Conservation (phyloP, 2,888 invertebrate species). For the Marronus borbonicus region DNA sequence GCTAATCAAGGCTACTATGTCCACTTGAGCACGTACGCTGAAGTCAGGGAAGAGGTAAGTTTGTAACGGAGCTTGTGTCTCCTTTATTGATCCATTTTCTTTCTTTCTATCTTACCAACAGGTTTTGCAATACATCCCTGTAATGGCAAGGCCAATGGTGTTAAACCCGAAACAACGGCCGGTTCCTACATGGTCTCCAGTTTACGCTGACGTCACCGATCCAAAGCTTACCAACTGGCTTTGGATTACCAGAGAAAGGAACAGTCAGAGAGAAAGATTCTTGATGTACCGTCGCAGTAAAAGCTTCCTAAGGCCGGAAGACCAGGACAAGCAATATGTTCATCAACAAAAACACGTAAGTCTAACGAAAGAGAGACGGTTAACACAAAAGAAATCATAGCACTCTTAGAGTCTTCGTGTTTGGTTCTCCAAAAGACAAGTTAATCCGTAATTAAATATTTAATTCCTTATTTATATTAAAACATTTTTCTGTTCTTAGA, state of each 20-base stretch:
- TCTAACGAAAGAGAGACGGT: background rate
- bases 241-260: conserved; percentile 88
- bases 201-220: conserved; percentile 94
- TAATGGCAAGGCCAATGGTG: conserved; percentile 96
- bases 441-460: too few relatives aligned
- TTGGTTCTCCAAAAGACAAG: too few relatives aligned
- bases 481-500: conserved; percentile 65
- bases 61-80: conserved; percentile 59
- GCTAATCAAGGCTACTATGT: conserved; percentile 96
- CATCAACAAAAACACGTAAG: conserved; percentile 71
- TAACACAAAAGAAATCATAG: too few relatives aligned
- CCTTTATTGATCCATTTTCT: too few relatives aligned
- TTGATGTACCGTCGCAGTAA: conserved; percentile 78
- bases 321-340: conserved; percentile 76
- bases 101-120: background rate
- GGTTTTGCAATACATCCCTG: conserved; percentile 93
- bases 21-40: conserved; percentile 96
- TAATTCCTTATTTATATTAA: too few relatives aligned
- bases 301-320: conserved; percentile 75
- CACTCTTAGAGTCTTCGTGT: too few relatives aligned
- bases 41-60: conserved; percentile 92
- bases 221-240: conserved; percentile 92
- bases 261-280: conserved; percentile 84
- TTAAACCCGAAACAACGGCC: conserved; percentile 87
- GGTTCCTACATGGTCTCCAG: conserved; percentile 94